Percentiles rank a stretch among this genome's conserved stretches.
Conservation (phyloP, 2,113 vertebrate species). For the Chinchilla lanigera region DNA sequence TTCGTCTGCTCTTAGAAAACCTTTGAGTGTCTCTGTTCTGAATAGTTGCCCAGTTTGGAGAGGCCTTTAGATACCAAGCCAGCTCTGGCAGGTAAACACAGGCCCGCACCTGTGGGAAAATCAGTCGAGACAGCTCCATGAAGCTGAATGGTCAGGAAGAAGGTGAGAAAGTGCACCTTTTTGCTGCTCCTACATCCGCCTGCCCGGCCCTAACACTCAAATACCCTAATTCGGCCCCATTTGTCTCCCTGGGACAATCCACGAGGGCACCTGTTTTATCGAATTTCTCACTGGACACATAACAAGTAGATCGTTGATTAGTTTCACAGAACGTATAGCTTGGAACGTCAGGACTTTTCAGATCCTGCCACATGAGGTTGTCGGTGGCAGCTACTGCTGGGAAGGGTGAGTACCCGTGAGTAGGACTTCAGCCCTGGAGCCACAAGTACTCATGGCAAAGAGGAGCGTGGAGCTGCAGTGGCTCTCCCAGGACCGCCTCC, state of each 20-base stretch:
- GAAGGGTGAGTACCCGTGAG: neutral
- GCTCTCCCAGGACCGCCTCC: neutral
- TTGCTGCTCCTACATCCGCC: neutral
- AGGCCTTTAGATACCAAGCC: too few relatives aligned
- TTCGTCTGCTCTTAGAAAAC: neutral
- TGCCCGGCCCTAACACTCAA: neutral
- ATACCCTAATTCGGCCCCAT: neutral
- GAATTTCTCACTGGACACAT: conserved; percentile 17
- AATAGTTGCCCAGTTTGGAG: neutral
- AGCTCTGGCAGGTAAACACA: accelerated
- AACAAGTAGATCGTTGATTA: conserved; percentile 35
- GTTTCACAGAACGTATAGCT: neutral
- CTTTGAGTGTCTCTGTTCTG: neutral
- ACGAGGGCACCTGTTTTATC: conserved; percentile 39
- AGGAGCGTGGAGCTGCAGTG: neutral
- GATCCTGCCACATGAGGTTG: neutral
- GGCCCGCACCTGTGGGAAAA: neutral
- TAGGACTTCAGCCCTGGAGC: neutral
- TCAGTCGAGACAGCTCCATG: neutral
- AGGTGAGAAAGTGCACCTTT: neutral
- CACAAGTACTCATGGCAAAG: neutral
- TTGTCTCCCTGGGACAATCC: conserved; percentile 10
- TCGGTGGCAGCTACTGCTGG: neutral
- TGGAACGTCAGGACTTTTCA: neutral
- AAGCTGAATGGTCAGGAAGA: neutral